Evolutionary conservation across 2,888 invertebrate species (phyloP).

Genomic region (Cyclophora punctaria): DNA sequence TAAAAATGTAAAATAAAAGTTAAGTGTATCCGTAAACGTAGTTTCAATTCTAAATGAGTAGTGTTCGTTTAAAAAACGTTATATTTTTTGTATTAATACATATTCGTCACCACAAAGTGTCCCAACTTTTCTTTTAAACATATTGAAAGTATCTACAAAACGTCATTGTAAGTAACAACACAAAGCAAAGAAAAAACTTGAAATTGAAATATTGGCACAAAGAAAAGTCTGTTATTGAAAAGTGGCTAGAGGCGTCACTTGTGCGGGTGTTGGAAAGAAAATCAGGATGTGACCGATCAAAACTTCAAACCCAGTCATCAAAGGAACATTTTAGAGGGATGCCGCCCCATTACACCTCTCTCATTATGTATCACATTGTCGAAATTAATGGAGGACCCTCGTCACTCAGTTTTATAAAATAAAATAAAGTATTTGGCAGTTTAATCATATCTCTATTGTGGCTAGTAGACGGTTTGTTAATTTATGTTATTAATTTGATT

Average conservation of each 20-base stretch:
- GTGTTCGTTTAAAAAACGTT: too few relatives aligned
- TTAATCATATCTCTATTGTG: conserved; percentile 65
- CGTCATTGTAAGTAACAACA: conserved; percentile 1
- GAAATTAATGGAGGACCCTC: conserved; percentile 72
- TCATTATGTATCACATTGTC: conserved; percentile 75
- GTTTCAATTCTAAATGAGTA: too few relatives aligned
- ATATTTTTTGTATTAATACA: too few relatives aligned
- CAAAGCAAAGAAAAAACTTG: conserved; percentile 22
- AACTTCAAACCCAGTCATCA: conserved; percentile 69
- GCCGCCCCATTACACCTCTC: conserved; percentile 68
- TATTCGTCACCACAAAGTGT: too few relatives aligned
- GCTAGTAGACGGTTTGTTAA: not conserved
- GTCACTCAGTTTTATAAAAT: conserved; percentile 70
- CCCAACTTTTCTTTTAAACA: too few relatives aligned
- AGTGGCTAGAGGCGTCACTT: conserved; percentile 47
- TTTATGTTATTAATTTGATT: too few relatives aligned
- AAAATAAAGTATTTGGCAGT: conserved; percentile 62
- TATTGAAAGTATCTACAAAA: too few relatives aligned
- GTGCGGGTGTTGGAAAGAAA: conserved; percentile 53
- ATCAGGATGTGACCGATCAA: conserved; percentile 71
- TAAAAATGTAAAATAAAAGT: too few relatives aligned
- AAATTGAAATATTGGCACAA: conserved; percentile 57
- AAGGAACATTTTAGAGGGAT: conserved; percentile 49
- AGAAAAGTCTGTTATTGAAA: conserved; percentile 54
- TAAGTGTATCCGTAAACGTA: too few relatives aligned